These are phyloP conservation scores for Flexamia atlantica DNA, from an alignment of 2,888 invertebrate genomes.

Conservation along the genomic window DNA sequence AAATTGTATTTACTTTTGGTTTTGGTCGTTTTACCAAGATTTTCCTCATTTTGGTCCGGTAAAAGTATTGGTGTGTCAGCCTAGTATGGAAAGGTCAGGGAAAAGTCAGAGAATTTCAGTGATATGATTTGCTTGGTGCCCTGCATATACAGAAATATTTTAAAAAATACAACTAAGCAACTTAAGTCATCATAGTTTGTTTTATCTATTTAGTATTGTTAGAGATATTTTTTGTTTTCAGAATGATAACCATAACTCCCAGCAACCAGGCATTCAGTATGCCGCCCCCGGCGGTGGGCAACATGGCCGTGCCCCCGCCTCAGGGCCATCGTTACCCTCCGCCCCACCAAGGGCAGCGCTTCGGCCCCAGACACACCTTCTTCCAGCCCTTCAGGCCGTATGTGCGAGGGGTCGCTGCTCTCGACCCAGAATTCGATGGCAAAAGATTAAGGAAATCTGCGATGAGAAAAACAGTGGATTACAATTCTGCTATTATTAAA, in stretches of 20 bases:
- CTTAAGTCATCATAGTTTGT: too few relatives aligned
- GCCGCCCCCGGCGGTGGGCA: conserved; percentile 73
- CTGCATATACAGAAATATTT: too few relatives aligned
- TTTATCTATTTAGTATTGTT: too few relatives aligned
- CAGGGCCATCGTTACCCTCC: conserved; percentile 63
- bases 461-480: conserved; percentile 98
- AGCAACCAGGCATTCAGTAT: conserved; percentile 24
- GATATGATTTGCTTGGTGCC: too few relatives aligned
- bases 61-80: too few relatives aligned
- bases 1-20: too few relatives aligned
- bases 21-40: too few relatives aligned
- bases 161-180: too few relatives aligned
- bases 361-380: conserved; percentile 73
- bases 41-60: too few relatives aligned
- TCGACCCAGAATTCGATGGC: conserved; percentile 90
- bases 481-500: conserved; percentile 96
- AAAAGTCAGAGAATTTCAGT: too few relatives aligned
- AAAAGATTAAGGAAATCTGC: conserved; percentile 97
- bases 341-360: conserved; percentile 72
- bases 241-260: conserved; percentile 65
- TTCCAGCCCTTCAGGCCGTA: conserved; percentile 77
- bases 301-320: conserved; percentile 75
- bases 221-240: conserved; percentile 7
- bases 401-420: conserved; percentile 73
- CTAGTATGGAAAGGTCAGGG: too few relatives aligned